Base-by-base conservation (phyloP, 1,140 invertebrate species). In the Caenorhabditis latens region DNA sequence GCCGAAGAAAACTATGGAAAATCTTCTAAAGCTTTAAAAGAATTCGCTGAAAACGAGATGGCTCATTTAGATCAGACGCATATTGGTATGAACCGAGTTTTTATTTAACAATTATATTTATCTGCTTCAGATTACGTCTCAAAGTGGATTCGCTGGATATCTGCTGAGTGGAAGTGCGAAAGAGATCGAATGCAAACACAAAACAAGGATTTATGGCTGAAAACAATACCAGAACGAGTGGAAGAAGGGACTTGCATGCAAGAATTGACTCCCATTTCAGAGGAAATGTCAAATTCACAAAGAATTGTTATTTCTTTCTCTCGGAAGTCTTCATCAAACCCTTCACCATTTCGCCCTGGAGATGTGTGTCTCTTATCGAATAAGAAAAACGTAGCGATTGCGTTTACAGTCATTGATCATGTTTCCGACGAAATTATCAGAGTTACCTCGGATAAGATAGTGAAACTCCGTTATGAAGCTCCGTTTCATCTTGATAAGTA, bases 151-250 rank as follows among this genome's bases (percentile, higher is more conserved):
- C 71, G 71, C 14, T 79, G 71, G 71, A 79, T 79, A 46, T 50
- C 46, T 3, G 71, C 71, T 43, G 71, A 79, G n/a, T 79, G 71
- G 71, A 79, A 79, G n/a, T 79, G 71, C 21, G 71, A 79, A 50
- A n/a, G 46, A 24, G 71, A 79, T 2, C 46, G 71, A 50, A 24
- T 79, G n/a, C 13, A 48, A 24, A 24, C 46, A 11, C 46, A 50
- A 0, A 79, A 19, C 24, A 50, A 53, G n/a, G 71, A 79, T 24
- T 24, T 79, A 13, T 79, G 71, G 71, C 46, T 79, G n/a, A 21
- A 50, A 79, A 48, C n/a, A 24, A 24, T 79, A 50, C 9, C 7
- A n/a, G 71, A 79, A 21, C 43, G 71, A 50, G 71, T 50, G 7
- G 71, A 50, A 24, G n/a, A 50, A 50, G 46, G 46, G 53, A 50